Base-by-base conservation (phyloP, 2,113 vertebrate genomes). In the Dolichallabes microphthalmus region DNA sequence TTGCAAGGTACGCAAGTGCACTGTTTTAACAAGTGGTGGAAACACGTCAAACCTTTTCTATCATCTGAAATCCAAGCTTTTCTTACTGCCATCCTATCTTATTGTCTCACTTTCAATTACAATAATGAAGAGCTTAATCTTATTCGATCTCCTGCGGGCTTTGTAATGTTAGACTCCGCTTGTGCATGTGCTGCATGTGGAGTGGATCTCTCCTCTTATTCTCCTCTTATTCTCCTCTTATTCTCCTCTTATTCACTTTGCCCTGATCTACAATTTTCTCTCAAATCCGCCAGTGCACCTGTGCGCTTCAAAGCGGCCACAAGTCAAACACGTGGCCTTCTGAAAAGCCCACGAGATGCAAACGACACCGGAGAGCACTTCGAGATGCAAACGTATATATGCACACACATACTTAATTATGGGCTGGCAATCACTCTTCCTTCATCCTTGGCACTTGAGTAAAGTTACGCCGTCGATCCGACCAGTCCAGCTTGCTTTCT, bases 331-430 rank as follows among this genome's bases (percentile, higher is more conserved):
- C 61, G 3, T n/a, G 25, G 25, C 32, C 45, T 53, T 75, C 15
- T 75, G 50, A 75, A 75, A 45, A 45, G 1, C 73, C 22, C 25
- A 45, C 32, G 27, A 15, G 55, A 61, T 50, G 60, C 57, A 80
- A 14, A 61, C 14, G 58, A 80, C 78, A 63, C 58, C 78, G 5
- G 32, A 61, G 78, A n/a, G 32, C 79, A 81, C 39, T 30, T 45
- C 30, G 20, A 22, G 20, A n/a, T 80, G 58, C 7, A 60, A 60
- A 60, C 58, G 22, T 45, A 45, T 45, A 45, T 45, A 45, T 45
- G 6, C 6, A 45, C 22, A 35, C 35, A 45, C 19, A 19, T 20
- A n/a, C 58, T 50, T 25, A 27, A 66, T 52, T 53, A 57, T 6
- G 4, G 3, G 9, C 52, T 25, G n/a, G 53, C 27, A 73, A 35